These are phyloP conservation scores for Spisula subtruncata DNA, from an alignment of 2,888 invertebrate genomes.

Conservation along the genomic window DNA sequence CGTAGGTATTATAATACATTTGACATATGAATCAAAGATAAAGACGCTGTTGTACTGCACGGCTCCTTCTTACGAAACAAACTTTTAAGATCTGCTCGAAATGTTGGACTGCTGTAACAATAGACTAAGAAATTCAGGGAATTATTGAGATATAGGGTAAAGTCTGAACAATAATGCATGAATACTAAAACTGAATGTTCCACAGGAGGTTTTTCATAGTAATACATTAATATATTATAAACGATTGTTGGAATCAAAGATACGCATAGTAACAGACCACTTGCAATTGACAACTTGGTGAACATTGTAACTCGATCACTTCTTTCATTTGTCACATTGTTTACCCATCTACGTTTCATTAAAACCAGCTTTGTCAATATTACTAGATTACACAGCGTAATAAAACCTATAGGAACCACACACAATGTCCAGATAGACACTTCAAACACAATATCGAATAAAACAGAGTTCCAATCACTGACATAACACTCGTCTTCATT, in stretches of 20 bases:
- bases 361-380: not conserved
- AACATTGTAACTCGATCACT: not conserved
- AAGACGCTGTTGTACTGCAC: too few relatives aligned
- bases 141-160: not conserved
- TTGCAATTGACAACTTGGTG: not conserved
- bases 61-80: too few relatives aligned
- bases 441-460: not conserved
- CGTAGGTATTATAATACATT: too few relatives aligned
- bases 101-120: not conserved
- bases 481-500: not conserved
- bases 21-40: too few relatives aligned
- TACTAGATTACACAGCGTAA: not conserved
- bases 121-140: not conserved
- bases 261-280: not conserved
- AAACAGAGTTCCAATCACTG: not conserved
- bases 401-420: not conserved
- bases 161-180: not conserved
- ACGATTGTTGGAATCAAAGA: not conserved
- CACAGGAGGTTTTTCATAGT: not conserved
- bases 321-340: not conserved
- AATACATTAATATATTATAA: not conserved
- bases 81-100: not conserved
- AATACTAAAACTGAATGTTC: not conserved
- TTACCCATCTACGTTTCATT: not conserved
- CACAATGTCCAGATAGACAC: not conserved